phyloP scores from a whole-genome alignment of 53 echinoderm and acorn worm species.

The Apostichopus leukothele region DNA sequence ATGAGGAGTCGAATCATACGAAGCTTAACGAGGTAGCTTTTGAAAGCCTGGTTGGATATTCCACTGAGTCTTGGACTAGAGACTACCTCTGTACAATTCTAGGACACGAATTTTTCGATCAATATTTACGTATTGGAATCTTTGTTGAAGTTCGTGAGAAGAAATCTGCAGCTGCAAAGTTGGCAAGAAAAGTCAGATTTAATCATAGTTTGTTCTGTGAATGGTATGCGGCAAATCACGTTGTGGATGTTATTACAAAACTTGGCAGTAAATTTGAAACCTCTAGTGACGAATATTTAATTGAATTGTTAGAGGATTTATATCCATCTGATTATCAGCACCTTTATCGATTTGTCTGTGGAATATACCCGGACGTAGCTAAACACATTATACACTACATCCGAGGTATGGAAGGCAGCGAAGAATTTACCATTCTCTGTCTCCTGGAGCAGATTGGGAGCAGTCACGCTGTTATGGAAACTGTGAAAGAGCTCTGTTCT shows the following conservation, averaged over 20 bases:
- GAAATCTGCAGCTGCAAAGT: background rate
- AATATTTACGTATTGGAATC: background rate
- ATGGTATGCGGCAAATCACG: slow-evolving; percentile 24
- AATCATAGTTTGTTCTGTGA: slow-evolving; percentile 14
- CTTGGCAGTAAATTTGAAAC: background rate
- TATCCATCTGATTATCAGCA: slow-evolving; percentile 1
- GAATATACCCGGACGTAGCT: background rate
- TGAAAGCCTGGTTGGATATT: background rate
- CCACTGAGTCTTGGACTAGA: background rate
- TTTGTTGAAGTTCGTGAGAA: background rate
- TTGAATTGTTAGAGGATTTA: background rate
- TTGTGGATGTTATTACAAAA: background rate
- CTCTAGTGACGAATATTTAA: background rate
- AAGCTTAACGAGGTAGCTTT: background rate
- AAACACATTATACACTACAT: background rate
- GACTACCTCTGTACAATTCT: background rate
- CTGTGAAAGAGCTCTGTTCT: background rate
- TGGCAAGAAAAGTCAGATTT: background rate
- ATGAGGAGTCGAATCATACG: background rate
- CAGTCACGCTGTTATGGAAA: background rate
- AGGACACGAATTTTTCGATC: background rate
- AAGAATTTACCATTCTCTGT: slow-evolving; percentile 10
- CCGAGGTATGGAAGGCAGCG: background rate
- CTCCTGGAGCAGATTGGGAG: slow-evolving; percentile 20
- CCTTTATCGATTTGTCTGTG: slow-evolving; percentile 29